phyloP scores from a whole-genome alignment of 2,797 vertebrate genomes.

The Sebastes cheni region DNA sequence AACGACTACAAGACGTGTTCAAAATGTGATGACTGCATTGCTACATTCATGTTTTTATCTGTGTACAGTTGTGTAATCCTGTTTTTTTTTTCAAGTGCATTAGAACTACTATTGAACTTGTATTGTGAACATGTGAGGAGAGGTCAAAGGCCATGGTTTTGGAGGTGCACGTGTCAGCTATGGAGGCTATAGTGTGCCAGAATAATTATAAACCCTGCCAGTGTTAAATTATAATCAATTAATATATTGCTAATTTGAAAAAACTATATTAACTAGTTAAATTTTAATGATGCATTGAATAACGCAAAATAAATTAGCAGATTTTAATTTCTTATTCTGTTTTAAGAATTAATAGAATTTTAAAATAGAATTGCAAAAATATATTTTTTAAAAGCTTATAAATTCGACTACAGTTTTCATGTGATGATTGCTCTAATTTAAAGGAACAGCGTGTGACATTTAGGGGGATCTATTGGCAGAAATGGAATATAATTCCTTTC shows the following conservation, averaged over 20 bases:
- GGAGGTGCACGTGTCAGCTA: slow-evolving; percentile 38
- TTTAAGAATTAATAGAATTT: not conserved
- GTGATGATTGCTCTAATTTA: not conserved
- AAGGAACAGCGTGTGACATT: not conserved
- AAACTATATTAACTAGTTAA: not conserved
- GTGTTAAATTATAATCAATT: not conserved
- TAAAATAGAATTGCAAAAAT: not conserved
- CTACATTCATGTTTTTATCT: slow-evolving; percentile 72
- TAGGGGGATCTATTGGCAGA: not conserved
- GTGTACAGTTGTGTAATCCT: slow-evolving; percentile 75
- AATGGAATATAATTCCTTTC: not conserved
- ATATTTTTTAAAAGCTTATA: not conserved
- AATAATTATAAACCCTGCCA: slow-evolving; percentile 9
- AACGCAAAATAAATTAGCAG: not conserved
- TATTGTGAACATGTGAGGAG: slow-evolving; percentile 72
- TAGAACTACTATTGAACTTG: slow-evolving; percentile 84
- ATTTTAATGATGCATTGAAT: not conserved
- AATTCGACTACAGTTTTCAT: not conserved
- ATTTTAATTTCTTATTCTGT: not conserved
- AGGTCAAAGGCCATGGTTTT: slow-evolving; percentile 43
- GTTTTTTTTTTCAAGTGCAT: slow-evolving; percentile 77
- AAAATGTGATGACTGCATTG: slow-evolving; percentile 81
- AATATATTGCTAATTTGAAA: not conserved
- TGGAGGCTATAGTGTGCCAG: slow-evolving; percentile 33
- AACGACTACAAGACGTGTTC: slow-evolving; percentile 71